Conservation (phyloP, 2,113 vertebrate species). For the Coptodon rendalli region DNA sequence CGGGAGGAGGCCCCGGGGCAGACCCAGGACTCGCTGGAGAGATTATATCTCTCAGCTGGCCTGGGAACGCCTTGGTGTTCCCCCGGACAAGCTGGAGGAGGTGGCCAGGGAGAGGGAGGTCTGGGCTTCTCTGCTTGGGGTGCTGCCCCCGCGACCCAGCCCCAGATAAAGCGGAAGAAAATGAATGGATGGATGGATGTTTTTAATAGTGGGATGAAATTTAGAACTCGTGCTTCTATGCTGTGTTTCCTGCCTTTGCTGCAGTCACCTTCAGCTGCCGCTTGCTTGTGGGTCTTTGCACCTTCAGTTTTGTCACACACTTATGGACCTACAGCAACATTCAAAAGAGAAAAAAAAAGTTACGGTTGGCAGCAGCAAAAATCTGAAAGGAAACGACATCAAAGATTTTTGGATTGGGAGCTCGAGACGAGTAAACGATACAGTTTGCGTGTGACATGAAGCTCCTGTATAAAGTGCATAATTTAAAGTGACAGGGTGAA, state of each 20-base stretch:
- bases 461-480: not conserved
- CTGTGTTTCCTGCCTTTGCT: not conserved
- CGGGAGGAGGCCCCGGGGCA: accelerated
- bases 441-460: not conserved
- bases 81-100: not conserved
- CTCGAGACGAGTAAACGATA: not conserved
- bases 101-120: not conserved
- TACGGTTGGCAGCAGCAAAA: not conserved
- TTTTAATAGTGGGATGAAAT: not conserved
- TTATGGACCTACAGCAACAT: not conserved
- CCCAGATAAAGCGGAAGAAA: not conserved
- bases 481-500: not conserved
- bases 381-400: not conserved
- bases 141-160: not conserved
- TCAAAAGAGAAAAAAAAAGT: accelerated
- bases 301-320: not conserved
- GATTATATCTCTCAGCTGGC: not conserved
- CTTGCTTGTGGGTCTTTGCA: not conserved
- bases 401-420: not conserved
- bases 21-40: accelerated
- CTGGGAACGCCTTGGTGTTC: not conserved
- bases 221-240: not conserved
- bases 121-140: not conserved
- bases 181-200: not conserved
- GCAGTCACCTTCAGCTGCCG: not conserved